phyloP scores from a whole-genome alignment of 2,113 vertebrate genomes.

The Columba livia region DNA sequence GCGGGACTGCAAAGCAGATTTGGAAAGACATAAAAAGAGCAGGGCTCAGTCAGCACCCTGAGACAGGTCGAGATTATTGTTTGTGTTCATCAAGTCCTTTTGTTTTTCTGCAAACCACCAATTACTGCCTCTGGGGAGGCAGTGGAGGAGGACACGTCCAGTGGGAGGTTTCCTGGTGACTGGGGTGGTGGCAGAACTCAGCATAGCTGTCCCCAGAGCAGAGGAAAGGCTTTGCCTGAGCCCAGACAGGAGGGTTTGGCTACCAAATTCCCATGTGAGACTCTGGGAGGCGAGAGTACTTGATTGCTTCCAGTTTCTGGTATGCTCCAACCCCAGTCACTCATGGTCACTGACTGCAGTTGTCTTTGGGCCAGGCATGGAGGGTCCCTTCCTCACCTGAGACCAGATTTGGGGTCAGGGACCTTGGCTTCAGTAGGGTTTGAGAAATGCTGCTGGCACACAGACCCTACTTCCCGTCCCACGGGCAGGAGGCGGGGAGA shows the following conservation, averaged over 20 bases:
- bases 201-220: fast-evolving
- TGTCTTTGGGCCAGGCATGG: background rate
- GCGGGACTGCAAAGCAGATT: background rate
- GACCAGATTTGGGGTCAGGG: background rate
- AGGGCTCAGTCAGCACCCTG: background rate
- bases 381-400: background rate
- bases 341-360: background rate
- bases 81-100: background rate
- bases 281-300: background rate
- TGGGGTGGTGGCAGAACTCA: background rate
- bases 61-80: background rate
- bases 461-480: background rate
- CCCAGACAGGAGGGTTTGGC: background rate
- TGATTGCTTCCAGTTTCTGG: background rate
- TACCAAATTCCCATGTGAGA: background rate
- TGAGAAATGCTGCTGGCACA: background rate
- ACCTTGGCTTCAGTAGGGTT: background rate
- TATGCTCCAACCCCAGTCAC: background rate
- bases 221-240: background rate
- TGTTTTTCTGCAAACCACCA: background rate
- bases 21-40: background rate
- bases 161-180: background rate
- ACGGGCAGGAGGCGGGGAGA: background rate
- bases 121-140: background rate
- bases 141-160: background rate